Evolutionary conservation across 2,797 vertebrate species (phyloP), one percentile per base, ranked within the genome.

Genomic region (Cyclura pinguis): DNA sequence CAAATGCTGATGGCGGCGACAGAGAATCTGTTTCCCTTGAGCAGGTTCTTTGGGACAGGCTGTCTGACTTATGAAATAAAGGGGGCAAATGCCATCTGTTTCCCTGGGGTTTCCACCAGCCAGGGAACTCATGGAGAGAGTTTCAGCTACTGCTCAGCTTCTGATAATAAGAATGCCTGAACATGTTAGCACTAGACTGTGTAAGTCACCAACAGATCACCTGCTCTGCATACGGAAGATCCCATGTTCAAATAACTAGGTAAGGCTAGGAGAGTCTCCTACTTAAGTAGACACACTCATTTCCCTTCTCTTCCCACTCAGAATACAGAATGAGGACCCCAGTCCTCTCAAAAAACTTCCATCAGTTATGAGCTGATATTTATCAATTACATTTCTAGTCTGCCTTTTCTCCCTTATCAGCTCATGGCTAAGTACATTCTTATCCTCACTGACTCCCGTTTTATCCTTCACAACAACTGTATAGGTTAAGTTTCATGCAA

Each of bases 11-110:
- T 32, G 9, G n/a, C 27, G 10, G 22, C 42, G 47, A 69, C 73
- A 24, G 22, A 55, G 76, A 20, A 38, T n/a, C 55, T 81, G 32
- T 84, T 89, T 92, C 74, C 85, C 77, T 42, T n/a, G 80, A 62
- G 10, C 32, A 64, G 52, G 73, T 6, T 80, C 4, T 62, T 69
- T 80, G 38, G 62, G 32, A 27, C 50, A 73, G 52, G 24, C 50
- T 87, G n/a, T 64, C 85, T 87, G 88, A 84, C 80, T 88, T 80
- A 8, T 38, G 55, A 69, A 29, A 52, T 24, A 64, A 86, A 77
- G 82, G 74, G 35, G 59, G 52, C 80, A 84, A 52, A 62, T 42
- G 42, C 64, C 74, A 83, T 92, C 88, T 92, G 80, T 64, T 90
- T 92, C 81, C 91, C 80, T 12, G n/a, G 91, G 74, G 80, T 69